Evolutionary conservation across 2,888 invertebrate genomes (phyloP), one percentile per base, ranked within the genome.

Genomic region (Chrysolina haemoptera): DNA sequence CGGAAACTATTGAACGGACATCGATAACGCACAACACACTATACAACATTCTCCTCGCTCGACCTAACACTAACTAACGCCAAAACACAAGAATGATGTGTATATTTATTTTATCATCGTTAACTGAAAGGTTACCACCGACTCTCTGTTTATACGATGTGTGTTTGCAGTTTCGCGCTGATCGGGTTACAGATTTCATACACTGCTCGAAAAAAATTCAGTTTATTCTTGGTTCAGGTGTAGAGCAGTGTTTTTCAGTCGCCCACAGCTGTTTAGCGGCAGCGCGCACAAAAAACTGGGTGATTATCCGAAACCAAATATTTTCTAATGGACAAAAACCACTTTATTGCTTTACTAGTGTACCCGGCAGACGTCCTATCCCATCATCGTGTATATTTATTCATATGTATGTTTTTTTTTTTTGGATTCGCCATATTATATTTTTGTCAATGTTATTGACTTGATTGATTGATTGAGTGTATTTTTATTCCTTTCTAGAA

Each of bases 91-190:
- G 59, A 27, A 59, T 59, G 59, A 59, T 59, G 59, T 59, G 18
- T 70, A 62, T 68, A 73, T 70, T 74, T 62, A 67, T 63, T 74
- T 74, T 70, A 74, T 70, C 74, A 46, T 62, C 69, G 48, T 71
- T 68, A 53, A 64, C 62, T 63, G 68, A 68, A 63, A 72, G 68
- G 72, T 68, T 70, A 67, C 53, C 66, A 67, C 46, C 48, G 70
- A 59, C 59, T 59, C 59, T 59, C n/a, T 59, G 59, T 59, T 59
- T 59, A 59, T 59, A 59, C 59, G 22, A 59, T 67, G 63, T 62
- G 65, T 55, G 55, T 50, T 68, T 72, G 72, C 53, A 55, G 43
- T 64, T 46, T 43, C 53, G 53, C 27, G 35, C 22, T 55, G 59
- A 63, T 68, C 72, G 68, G 55, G 63, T 72, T 72, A 66, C 72